Base-by-base conservation (phyloP, 2,888 invertebrate genomes). In the Eupithecia abbreviata region DNA sequence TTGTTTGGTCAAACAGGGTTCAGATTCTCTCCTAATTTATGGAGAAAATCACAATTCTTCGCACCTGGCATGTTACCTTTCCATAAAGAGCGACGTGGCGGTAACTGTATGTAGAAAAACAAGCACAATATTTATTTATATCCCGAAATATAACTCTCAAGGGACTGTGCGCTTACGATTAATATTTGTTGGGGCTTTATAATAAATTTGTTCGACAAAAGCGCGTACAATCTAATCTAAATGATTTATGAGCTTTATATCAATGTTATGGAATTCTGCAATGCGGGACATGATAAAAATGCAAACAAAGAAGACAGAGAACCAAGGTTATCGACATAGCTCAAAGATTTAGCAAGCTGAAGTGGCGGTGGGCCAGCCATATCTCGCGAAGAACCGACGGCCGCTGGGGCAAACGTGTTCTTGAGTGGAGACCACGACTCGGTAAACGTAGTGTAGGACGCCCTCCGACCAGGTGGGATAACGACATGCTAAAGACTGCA, bases 51-150 rank as follows among this genome's bases (percentile, higher is more conserved):
- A 13, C 73, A 42, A 73, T 73, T 30, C 42, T 30, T 55, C 30
- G 45, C 73, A 74, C 69, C 74, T 72, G 72, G 45, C 62, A 18
- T 72, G 9, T 5, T 6, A 72, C 62, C 72, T 72, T 66, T 65
- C 30, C 15, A 66, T 66, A 30, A 65, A 66, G 58, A 30, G 58
- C 18, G 55, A 62, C 62, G 4, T 62, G 30, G 9, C 62, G 12
- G 58, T 18, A 10, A 30, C 62, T 12, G 18, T 62, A 4, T 62
- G 62, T 62, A 62, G 30, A 62, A 62, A 62, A 62, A 30, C 12
- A 30, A 30, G 62, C 62, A 4, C 30, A 62, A 62, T 62, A 62
- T 62, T 62, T 62, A 62, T 62, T 30, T 30, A 10, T n/a, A n/a
- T 42, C 42, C 42, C 42, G 66, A 6, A 41, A 42, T 15, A 15